Base-by-base conservation (phyloP, 2,888 invertebrate species). In the Macropis europaea region DNA sequence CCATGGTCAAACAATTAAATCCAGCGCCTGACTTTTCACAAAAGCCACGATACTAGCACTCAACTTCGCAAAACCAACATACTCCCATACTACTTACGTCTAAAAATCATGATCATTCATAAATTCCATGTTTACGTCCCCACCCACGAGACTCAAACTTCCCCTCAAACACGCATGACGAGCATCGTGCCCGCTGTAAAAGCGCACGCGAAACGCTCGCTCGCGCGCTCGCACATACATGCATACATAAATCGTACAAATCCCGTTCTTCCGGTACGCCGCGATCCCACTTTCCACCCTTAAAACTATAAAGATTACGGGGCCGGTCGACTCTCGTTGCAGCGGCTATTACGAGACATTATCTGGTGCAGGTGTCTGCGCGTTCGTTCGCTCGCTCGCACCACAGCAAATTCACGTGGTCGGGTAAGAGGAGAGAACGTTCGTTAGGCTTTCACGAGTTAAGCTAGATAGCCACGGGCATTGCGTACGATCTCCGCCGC, bases 371-470 rank as follows among this genome's bases (percentile, higher is more conserved):
- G 77, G 77, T 78, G 79, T 66, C 56, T 42, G 70, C 13, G 30
- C 56, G 50, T 36, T 45, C 42, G 22, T 32, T 56, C 13, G 9
- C 19, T 26, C 11, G 36, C 9, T 48, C 15, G 59, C 45, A 45
- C 48, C 50, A 64, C 54, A 57, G 68, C n/a, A 73, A 67, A 76
- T 69, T 73, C 73, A 53, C 69, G 54, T 56, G 9, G 34, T 62
- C 28, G 42, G 40, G 61, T 45, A 63, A 52, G 68, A 40, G 62
- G 74, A 62, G 74, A 62, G 62, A 50, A 52, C 69, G 69, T 80
- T 80, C 81, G 81, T 80, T 78, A 78, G 76, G 79, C 80, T 81
- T 81, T 81, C 81, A 76, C 79, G 81, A 81, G 81, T 61, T 45
- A 66, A 78, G 77, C 63, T 76, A 76, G 79, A 73, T 82, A 75